Evolutionary conservation across 2,113 vertebrate genomes (phyloP).

Genomic region (Numenius arquata): DNA sequence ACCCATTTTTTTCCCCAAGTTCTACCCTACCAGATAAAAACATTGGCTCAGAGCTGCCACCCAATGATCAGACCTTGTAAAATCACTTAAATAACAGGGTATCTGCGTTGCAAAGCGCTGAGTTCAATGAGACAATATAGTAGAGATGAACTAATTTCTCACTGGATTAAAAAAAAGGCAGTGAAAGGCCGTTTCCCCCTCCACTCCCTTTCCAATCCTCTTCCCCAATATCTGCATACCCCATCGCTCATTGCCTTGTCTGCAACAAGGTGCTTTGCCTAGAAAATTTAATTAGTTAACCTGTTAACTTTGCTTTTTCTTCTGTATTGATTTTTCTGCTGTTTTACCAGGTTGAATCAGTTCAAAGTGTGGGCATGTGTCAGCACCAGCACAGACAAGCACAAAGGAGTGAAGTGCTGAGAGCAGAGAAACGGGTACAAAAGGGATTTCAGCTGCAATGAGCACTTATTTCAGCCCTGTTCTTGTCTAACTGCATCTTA

Average conservation of each 20-base stretch:
- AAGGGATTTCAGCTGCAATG: background rate
- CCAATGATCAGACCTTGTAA: constrained; percentile 34
- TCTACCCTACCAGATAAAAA: background rate
- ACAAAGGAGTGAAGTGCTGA: background rate
- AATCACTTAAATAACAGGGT: background rate
- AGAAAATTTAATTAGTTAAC: background rate
- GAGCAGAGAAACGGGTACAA: background rate
- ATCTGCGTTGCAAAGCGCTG: background rate
- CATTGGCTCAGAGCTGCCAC: constrained; percentile 57
- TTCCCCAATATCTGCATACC: background rate
- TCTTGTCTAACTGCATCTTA: background rate
- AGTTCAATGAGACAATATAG: background rate
- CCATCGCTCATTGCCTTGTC: background rate
- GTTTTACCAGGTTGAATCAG: background rate
- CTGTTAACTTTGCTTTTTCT: background rate
- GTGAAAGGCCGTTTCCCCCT: background rate
- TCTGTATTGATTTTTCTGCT: background rate
- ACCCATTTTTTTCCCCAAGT: background rate
- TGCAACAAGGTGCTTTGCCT: background rate
- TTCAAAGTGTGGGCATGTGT: background rate
- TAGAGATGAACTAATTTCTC: background rate
- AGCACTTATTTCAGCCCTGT: background rate
- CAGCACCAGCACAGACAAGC: background rate
- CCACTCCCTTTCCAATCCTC: background rate
- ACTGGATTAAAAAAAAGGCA: background rate